Evolutionary conservation across 2,797 vertebrate genomes (phyloP).

Genomic region (Notoglanidium macrostoma): DNA sequence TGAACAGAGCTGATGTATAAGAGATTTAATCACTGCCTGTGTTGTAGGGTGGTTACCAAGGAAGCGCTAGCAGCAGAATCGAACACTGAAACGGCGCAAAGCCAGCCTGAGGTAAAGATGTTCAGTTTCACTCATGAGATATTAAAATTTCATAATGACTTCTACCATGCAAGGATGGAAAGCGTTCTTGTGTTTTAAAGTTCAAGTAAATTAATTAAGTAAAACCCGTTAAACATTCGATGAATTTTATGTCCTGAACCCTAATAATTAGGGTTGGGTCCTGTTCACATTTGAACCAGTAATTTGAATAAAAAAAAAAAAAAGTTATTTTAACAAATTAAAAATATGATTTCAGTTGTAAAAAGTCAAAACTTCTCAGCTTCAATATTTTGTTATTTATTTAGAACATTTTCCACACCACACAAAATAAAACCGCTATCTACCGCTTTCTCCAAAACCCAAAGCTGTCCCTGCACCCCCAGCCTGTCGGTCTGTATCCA

Average conservation of each 20-base stretch:
- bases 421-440: no score
- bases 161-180: neutral
- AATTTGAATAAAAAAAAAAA: no score
- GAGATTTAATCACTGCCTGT: neutral
- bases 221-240: neutral
- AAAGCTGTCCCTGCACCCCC: no score
- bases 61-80: conserved; percentile 35
- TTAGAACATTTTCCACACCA: no score
- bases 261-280: neutral
- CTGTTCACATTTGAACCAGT: no score
- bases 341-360: no score
- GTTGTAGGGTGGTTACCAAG: conserved; percentile 42
- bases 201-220: neutral
- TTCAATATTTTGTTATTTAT: no score
- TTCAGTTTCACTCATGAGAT: neutral
- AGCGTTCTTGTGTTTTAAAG: neutral
- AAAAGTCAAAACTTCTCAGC: no score
- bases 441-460: no score
- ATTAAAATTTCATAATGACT: neutral
- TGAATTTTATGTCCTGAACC: neutral
- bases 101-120: conserved; percentile 56
- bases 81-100: neutral
- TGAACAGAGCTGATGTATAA: neutral
- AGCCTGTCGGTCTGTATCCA: no score
- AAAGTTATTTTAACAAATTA: no score